Conservation (phyloP, 2,113 vertebrate species). For the Trogon surrucura region DNA sequence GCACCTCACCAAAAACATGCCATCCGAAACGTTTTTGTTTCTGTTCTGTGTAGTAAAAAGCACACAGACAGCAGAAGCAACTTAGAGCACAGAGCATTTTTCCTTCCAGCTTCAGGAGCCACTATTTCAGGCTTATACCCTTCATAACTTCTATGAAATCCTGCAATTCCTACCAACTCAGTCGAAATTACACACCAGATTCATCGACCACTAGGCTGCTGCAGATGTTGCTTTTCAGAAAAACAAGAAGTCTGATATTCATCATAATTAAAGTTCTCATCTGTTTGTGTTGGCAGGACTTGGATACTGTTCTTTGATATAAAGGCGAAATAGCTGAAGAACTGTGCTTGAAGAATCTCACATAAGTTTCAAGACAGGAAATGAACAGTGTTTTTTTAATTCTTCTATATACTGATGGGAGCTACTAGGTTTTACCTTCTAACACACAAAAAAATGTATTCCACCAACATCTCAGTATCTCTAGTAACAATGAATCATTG, state of each 20-base stretch:
- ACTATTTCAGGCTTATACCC: not conserved
- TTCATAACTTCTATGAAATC: not conserved
- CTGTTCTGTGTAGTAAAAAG: not conserved
- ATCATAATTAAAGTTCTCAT: not conserved
- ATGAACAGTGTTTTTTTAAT: not conserved
- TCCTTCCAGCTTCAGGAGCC: not conserved
- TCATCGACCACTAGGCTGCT: not conserved
- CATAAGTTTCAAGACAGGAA: not conserved
- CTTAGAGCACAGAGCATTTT: not conserved
- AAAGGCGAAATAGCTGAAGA: conserved; percentile 10
- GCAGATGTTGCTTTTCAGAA: conserved; percentile 5
- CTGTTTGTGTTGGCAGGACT: conserved; percentile 10
- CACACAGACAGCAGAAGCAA: not conserved
- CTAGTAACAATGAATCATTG: not conserved
- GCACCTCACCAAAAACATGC: not conserved
- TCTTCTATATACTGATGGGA: not conserved
- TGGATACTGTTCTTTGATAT: not conserved
- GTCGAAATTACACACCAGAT: not conserved
- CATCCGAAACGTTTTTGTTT: not conserved
- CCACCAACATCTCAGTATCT: not conserved
- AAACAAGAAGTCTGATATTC: not conserved
- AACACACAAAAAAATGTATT: not conserved
- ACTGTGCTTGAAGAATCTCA: not conserved
- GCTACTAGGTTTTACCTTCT: not conserved
- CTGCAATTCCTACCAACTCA: not conserved